A percentile compares a stretch with the other conserved stretches of the same genome.
These are phyloP conservation scores for Hirundichthys speculiger DNA, from an alignment of 2,113 vertebrate species.

Conservation along the genomic window DNA sequence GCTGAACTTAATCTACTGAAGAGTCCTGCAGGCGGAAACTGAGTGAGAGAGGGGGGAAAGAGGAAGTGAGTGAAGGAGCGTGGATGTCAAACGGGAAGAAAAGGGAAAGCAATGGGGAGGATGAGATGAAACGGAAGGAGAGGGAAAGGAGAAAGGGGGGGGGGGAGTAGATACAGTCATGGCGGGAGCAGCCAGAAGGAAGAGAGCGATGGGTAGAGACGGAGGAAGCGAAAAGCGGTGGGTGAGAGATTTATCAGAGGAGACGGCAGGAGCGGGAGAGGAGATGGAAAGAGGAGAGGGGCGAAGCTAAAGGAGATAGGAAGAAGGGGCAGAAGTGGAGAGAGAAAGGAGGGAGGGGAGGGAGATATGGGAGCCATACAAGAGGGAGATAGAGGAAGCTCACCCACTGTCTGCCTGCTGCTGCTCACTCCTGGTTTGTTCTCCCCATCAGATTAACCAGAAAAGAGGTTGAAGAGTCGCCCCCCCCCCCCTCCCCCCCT, in stretches of 20 bases:
- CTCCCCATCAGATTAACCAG: slow-evolving; percentile 53
- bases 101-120: slow-evolving; percentile 4
- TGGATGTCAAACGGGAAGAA: slow-evolving; percentile 34
- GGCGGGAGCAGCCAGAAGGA: slow-evolving; percentile 33
- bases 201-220: slow-evolving; percentile 46
- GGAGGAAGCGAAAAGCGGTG: slow-evolving; percentile 48
- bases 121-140: slow-evolving; percentile 36
- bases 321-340: slow-evolving; percentile 10
- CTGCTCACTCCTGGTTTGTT: slow-evolving; percentile 38
- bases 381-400: slow-evolving; percentile 52
- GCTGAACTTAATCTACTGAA: slow-evolving; percentile 81
- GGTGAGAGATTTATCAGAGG: slow-evolving; percentile 68
- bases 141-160: slow-evolving; percentile 17
- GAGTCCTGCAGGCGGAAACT: slow-evolving; percentile 70
- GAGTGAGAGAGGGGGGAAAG: slow-evolving; percentile 33
- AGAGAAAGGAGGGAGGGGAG: background rate
- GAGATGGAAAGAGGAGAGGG: slow-evolving; percentile 36
- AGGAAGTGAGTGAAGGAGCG: slow-evolving; percentile 30
- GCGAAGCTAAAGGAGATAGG: slow-evolving; percentile 30
- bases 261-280: slow-evolving; percentile 45
- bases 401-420: slow-evolving; percentile 39
- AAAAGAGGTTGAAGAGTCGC: slow-evolving; percentile 32
- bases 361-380: slow-evolving; percentile 39
- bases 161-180: slow-evolving; percentile 34
- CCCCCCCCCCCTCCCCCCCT: background rate